Conservation (phyloP, 2,113 vertebrate genomes). For the Typhlomys cinereus region DNA sequence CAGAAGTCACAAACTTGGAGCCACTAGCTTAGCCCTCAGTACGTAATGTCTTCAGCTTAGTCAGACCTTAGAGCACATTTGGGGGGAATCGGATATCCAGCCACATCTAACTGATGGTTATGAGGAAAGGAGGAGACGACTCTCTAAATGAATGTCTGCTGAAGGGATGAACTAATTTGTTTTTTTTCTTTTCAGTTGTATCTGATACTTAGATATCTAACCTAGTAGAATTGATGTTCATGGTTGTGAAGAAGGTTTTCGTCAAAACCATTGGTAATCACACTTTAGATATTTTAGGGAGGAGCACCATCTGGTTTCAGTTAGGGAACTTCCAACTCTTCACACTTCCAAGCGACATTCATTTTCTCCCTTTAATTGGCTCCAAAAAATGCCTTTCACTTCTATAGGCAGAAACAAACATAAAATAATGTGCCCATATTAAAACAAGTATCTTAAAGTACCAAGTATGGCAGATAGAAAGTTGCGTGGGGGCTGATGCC, state of each 20-base stretch:
- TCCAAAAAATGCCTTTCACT: background rate
- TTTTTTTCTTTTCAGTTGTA: background rate
- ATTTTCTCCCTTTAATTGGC: background rate
- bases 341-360: background rate
- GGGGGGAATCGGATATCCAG: background rate
- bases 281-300: slow-evolving; percentile 3
- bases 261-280: background rate
- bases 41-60: background rate
- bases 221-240: background rate
- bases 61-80: background rate
- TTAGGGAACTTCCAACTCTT: background rate
- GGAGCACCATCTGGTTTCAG: background rate
- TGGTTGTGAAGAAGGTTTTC: slow-evolving; percentile 6
- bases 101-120: background rate
- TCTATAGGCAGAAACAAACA: background rate
- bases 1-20: background rate
- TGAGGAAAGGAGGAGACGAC: background rate
- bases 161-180: background rate
- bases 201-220: background rate
- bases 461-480: background rate
- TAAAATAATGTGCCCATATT: background rate
- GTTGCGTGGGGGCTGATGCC: too few species aligned
- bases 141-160: background rate
- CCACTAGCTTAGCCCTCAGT: background rate
- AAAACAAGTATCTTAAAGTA: background rate